Percentiles rank a stretch among this genome's conserved stretches.
Conservation (phyloP, 2,888 invertebrate genomes). For the Aphelenchoides bicaudatus region DNA sequence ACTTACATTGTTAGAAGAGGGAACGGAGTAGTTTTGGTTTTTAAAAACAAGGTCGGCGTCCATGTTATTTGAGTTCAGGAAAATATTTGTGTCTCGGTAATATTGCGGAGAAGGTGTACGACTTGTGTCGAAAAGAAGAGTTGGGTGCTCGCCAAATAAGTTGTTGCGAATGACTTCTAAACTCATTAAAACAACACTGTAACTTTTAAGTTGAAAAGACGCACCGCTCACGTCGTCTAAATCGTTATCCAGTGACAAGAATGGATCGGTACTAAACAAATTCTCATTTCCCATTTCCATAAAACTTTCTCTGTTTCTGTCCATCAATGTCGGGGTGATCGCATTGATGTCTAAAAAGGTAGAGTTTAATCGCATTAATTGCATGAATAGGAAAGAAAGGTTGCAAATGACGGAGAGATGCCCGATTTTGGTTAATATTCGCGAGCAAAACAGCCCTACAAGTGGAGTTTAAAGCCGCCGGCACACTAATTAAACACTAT, state of each 20-base stretch:
- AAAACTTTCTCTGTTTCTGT: conserved; percentile 5
- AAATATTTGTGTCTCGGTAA: conserved; percentile 15
- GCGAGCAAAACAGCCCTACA: no score
- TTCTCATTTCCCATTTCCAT: conserved; percentile 13
- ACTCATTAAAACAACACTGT: background rate
- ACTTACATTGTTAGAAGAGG: background rate
- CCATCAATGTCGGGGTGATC: no score
- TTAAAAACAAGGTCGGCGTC: background rate
- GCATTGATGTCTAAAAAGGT: no score
- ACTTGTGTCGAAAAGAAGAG: conserved; percentile 17
- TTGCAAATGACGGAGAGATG: no score
- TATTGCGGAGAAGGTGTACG: conserved; percentile 28
- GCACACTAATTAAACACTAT: no score
- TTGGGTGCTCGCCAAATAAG: conserved; percentile 18
- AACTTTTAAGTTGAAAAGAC: conserved; percentile 14
- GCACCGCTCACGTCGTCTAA: conserved; percentile 50
- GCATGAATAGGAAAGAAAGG: no score
- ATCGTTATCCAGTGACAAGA: conserved; percentile 49
- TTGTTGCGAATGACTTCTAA: conserved; percentile 31
- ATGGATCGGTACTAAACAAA: conserved; percentile 42
- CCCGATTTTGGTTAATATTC: no score
- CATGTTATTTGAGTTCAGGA: background rate
- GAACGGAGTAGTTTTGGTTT: background rate
- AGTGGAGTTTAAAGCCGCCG: no score
- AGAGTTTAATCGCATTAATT: no score